A percentile compares a stretch with the other conserved stretches of the same genome.
Conservation (phyloP, 2,797 vertebrate genomes). For the Sebastes kiyomatsui region DNA sequence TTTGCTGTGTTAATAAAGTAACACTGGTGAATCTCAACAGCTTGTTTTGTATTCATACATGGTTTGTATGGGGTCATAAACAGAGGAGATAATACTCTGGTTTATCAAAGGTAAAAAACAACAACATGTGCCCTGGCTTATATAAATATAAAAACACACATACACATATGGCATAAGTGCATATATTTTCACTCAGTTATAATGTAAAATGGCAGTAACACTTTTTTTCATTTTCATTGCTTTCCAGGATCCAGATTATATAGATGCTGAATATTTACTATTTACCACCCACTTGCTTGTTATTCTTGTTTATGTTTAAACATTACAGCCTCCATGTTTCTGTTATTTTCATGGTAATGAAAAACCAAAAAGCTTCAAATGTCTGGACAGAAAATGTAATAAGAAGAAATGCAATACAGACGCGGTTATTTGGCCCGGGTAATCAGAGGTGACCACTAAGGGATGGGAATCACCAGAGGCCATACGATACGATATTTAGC, state of each 20-base stretch:
- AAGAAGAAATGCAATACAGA: neutral
- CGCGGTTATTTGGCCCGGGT: neutral
- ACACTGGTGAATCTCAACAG: conserved; percentile 52
- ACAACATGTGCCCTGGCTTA: neutral
- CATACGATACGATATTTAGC: too few species aligned
- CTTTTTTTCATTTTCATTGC: neutral
- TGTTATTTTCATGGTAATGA: neutral
- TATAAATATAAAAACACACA: neutral
- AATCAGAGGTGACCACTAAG: neutral
- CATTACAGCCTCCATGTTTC: neutral
- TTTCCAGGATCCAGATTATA: neutral
- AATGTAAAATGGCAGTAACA: neutral
- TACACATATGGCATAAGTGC: neutral
- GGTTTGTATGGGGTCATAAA: conserved; percentile 26
- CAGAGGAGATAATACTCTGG: conserved; percentile 8
- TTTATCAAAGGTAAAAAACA: conserved; percentile 17
- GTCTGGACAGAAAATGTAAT: neutral
- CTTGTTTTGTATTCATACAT: conserved; percentile 58
- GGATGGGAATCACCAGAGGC: too few species aligned
- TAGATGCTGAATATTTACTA: conserved; percentile 1
- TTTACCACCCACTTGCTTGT: neutral
- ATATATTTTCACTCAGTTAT: neutral
- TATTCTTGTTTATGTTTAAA: conserved; percentile 8
- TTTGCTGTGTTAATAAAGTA: conserved; percentile 59
- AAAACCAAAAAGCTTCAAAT: neutral